Evolutionary conservation across 2,113 vertebrate species (phyloP).

Genomic region (Calcarius ornatus): DNA sequence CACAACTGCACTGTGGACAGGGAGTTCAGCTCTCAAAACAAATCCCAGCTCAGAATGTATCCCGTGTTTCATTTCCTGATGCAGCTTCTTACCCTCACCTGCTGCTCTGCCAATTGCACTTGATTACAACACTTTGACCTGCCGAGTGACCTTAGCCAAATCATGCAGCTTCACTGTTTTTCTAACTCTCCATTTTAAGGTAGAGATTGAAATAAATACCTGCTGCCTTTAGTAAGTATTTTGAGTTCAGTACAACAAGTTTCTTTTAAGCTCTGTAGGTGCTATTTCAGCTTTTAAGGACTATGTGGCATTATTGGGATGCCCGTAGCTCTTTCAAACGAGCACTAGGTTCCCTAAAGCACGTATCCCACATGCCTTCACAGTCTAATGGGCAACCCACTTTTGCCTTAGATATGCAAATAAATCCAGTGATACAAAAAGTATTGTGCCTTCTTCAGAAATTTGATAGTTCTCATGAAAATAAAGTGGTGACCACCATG

Average conservation of each 20-base stretch:
- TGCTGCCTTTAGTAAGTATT: not conserved
- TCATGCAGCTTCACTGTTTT: not conserved
- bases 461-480: not conserved
- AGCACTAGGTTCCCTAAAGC: not conserved
- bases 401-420: not conserved
- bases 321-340: not conserved
- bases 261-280: not conserved
- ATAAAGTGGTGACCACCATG: not conserved
- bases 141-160: not conserved
- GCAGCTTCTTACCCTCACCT: not conserved
- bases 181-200: not conserved
- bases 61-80: not conserved
- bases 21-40: not conserved
- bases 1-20: rapidly evolving
- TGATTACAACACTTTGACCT: not conserved
- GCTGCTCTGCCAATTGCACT: not conserved
- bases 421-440: not conserved
- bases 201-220: not conserved
- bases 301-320: not conserved
- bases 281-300: not conserved
- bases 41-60: not conserved
- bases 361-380: not conserved
- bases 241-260: not conserved
- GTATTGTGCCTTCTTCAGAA: not conserved
- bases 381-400: not conserved